phyloP scores from a whole-genome alignment of 2,888 invertebrate species.

The Yponomeuta malinellus region DNA sequence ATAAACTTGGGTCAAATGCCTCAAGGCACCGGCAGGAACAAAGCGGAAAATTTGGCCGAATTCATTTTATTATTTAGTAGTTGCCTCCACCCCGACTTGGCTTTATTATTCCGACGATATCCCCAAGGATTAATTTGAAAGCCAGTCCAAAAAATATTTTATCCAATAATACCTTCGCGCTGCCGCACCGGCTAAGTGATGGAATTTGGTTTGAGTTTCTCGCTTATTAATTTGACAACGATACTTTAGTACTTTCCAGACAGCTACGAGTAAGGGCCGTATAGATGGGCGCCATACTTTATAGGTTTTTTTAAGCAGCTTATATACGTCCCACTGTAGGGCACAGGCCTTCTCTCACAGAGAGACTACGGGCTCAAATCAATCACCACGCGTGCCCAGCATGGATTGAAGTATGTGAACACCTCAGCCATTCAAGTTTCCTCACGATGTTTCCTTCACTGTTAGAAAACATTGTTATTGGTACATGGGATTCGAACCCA shows the following conservation, averaged over 20 bases:
- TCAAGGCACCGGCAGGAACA: neutral
- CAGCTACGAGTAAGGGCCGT: too few species aligned
- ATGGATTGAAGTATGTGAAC: too few species aligned
- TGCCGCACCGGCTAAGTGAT: neutral
- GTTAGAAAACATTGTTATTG: too few species aligned
- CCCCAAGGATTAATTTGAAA: neutral
- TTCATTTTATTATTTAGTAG: constrained; percentile 3
- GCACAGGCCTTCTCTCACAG: too few species aligned
- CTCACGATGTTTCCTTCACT: too few species aligned
- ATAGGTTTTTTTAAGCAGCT: too few species aligned
- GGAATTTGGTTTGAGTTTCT: neutral
- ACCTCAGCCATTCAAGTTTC: too few species aligned
- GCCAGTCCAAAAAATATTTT: neutral
- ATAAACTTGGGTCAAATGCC: neutral
- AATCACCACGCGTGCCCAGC: too few species aligned
- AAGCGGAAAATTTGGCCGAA: neutral
- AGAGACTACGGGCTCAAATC: too few species aligned
- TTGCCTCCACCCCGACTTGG: neutral
- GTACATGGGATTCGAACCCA: too few species aligned
- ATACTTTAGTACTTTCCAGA: neutral
- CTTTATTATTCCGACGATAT: neutral
- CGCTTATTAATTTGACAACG: neutral
- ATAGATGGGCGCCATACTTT: too few species aligned
- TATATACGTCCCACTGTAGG: too few species aligned
- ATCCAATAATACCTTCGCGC: neutral